Base-by-base conservation (phyloP, 2,113 vertebrate genomes). In the Steatornis caripensis region DNA sequence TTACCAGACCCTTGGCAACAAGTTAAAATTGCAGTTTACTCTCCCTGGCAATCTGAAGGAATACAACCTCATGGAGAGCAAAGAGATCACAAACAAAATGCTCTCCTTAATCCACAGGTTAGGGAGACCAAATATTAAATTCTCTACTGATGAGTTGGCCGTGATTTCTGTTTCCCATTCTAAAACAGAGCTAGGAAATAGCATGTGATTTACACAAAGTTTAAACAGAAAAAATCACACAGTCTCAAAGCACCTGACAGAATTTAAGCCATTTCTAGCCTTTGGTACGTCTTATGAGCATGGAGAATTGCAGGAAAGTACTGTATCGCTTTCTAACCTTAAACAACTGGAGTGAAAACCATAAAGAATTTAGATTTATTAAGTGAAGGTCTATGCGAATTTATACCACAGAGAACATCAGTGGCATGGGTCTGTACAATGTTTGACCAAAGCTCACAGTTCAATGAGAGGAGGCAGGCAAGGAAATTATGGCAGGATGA, bases 171-270 rank as follows among this genome's bases (percentile, higher is more conserved):
- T 58, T 45, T 27, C 29, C 48, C 34, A 12, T 36, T 66, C 30
- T 39, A 57, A 65, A 74, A 30, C 1, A 57, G 16, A 66, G 10
- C 43, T n/a, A 46, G 30, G 45, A 93, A 94, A 69, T 0, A 16
- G 27, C 16, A 51, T 0, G 24, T 8, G 14, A 74, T 34, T 32
- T 64, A 36, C 16, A 49, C 0, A 0, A 75, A 15, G 39, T 6
- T 75, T 26, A 53, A 62, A n/a, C 51, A 84, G 45, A 65, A 78
- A 81, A 74, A 82, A 26, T 27, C 43, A 69, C 1, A 4, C 2
- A 11, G n/a, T n/a, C 23, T 46, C n/a, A 49, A 79, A 76, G 48
- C 29, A 34, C 10, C 43, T 22, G 36, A 64, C 30, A 49, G n/a
- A 48, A 54, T 46, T 45, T 15, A 72, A 65, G 15, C n/a, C 2